These are phyloP conservation scores for Pollimyrus isidori DNA, from an alignment of 2,113 vertebrate genomes.

Conservation along the genomic window DNA sequence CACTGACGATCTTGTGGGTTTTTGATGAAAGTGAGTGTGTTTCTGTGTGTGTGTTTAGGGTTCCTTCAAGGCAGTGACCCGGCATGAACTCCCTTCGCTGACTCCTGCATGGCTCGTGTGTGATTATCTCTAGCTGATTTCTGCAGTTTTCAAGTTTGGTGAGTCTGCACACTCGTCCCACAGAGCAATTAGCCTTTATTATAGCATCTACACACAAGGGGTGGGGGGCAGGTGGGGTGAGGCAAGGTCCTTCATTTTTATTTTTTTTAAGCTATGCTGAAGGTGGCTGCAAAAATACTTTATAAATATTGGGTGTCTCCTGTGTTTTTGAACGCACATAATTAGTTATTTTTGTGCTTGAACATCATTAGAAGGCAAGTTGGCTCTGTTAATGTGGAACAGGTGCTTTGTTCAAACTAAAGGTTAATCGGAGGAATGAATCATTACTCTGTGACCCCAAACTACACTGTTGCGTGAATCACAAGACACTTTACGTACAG, in stretches of 20 bases:
- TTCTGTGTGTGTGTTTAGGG: not conserved
- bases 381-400: not conserved
- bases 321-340: not conserved
- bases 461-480: not conserved
- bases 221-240: not conserved
- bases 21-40: conserved; percentile 31
- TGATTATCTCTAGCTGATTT: conserved; percentile 32
- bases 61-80: conserved; percentile 28
- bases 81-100: conserved; percentile 28
- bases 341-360: not conserved
- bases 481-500: not conserved
- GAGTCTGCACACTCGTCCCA: conserved; percentile 23
- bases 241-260: not conserved
- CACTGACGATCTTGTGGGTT: conserved; percentile 18
- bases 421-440: not conserved
- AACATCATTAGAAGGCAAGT: not conserved
- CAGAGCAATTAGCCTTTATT: conserved; percentile 2
- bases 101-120: conserved; percentile 23
- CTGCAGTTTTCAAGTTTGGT: conserved; percentile 25
- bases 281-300: not conserved
- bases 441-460: not conserved
- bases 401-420: not conserved
- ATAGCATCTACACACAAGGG: conserved; percentile 5
- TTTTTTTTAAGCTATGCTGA: not conserved
- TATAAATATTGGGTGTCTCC: not conserved